phyloP scores from a whole-genome alignment of 2,113 vertebrate species.

The Odobenus rosmarus region DNA sequence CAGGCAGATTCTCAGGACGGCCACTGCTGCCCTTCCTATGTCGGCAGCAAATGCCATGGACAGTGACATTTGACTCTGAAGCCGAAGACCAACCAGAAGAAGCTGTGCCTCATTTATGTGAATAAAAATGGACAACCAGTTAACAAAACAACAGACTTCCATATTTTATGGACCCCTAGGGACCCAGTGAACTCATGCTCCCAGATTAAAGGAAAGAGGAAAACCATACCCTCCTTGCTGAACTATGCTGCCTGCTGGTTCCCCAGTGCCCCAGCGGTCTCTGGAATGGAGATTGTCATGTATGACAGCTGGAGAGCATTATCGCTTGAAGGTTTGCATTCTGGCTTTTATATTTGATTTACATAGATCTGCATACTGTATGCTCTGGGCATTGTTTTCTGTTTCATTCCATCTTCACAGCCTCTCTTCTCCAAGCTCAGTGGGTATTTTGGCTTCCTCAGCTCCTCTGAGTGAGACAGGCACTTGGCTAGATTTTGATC shows the following conservation, averaged over 20 bases:
- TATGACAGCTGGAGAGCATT: slow-evolving; percentile 37
- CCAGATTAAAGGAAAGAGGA: slow-evolving; percentile 62
- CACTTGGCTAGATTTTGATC: background rate
- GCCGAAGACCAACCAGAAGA: background rate
- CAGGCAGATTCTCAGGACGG: background rate
- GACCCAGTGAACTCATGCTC: slow-evolving; percentile 17
- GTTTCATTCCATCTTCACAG: background rate
- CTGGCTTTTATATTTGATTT: slow-evolving; percentile 65
- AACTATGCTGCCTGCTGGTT: slow-evolving; percentile 22
- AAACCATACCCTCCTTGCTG: slow-evolving; percentile 19
- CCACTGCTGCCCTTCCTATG: background rate
- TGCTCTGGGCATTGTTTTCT: slow-evolving; percentile 21
- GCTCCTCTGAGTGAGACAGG: background rate
- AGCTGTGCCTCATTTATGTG: slow-evolving; percentile 1
- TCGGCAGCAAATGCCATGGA: background rate
- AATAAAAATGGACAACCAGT: slow-evolving; percentile 44
- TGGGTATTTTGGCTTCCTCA: slow-evolving; percentile 25
- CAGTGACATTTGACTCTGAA: slow-evolving; percentile 16
- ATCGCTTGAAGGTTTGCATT: slow-evolving; percentile 33
- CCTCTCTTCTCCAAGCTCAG: background rate
- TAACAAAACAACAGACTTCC: background rate
- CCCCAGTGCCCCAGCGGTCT: background rate
- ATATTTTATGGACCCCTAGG: slow-evolving; percentile 30
- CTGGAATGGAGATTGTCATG: background rate
- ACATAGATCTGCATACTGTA: slow-evolving; percentile 51